Conservation (phyloP, 2,888 invertebrate genomes). For the Hipparchia sbordonii region DNA sequence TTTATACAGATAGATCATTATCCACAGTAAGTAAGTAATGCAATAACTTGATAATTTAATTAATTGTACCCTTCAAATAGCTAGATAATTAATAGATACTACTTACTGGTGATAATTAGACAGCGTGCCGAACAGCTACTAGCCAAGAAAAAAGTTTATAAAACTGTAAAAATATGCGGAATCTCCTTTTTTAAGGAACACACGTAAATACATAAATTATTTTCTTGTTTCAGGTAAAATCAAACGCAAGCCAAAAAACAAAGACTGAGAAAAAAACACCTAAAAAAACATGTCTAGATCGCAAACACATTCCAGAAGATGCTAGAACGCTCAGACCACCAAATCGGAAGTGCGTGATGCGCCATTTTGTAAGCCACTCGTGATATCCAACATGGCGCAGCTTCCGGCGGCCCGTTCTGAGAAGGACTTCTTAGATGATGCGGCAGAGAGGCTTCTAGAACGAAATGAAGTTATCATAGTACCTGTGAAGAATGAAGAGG, state of each 20-base stretch:
- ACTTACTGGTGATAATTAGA: too few species aligned
- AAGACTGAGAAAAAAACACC: constrained; percentile 8
- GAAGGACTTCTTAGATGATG: constrained; percentile 58
- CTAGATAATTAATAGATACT: too few species aligned
- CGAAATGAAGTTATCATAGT: constrained; percentile 55
- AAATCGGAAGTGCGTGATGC: constrained; percentile 26
- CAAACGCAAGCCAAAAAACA: constrained; percentile 13
- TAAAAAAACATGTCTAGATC: background rate
- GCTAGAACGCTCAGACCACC: background rate
- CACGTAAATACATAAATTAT: background rate
- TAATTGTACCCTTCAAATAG: too few species aligned
- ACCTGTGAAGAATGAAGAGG: constrained; percentile 51
- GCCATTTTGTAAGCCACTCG: constrained; percentile 49
- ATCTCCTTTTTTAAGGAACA: too few species aligned
- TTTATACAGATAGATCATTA: too few species aligned
- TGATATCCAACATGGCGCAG: constrained; percentile 58
- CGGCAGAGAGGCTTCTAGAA: constrained; percentile 65
- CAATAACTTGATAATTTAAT: too few species aligned
- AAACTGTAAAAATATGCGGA: too few species aligned
- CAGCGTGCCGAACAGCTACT: too few species aligned
- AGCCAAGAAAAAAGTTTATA: too few species aligned
- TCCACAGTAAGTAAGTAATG: too few species aligned
- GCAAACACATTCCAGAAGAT: constrained; percentile 8
- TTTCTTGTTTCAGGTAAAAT: constrained; percentile 2
- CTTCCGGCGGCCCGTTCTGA: constrained; percentile 56